Evolutionary conservation across 2,113 vertebrate genomes (phyloP).

Genomic region (Onychostoma macrolepis): DNA sequence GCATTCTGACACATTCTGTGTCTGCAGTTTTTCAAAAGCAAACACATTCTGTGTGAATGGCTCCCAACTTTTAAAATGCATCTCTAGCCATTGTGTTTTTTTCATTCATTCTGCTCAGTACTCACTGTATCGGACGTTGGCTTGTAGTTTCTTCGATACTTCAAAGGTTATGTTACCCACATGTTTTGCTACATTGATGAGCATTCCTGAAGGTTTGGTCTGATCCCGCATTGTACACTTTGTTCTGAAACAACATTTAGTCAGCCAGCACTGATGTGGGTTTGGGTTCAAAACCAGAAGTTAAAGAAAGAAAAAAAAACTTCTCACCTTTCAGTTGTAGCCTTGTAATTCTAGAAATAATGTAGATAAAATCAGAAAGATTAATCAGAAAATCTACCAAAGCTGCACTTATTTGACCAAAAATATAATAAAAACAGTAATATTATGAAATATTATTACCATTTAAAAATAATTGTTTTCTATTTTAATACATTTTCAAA

Average conservation of each 20-base stretch:
- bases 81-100: background rate
- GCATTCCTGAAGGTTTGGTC: slow-evolving; percentile 38
- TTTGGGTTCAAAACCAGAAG: background rate
- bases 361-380: background rate
- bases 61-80: too few relatives aligned
- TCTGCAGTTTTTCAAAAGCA: background rate
- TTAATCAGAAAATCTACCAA: background rate
- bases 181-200: slow-evolving; percentile 58
- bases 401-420: background rate
- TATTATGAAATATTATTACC: background rate
- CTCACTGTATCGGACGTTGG: slow-evolving; percentile 53
- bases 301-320: background rate
- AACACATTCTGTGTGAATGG: background rate
- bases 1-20: too few relatives aligned
- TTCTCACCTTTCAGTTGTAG: slow-evolving; percentile 50
- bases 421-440: background rate
- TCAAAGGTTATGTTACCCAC: slow-evolving; percentile 52
- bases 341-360: slow-evolving; percentile 51
- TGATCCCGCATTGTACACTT: slow-evolving; percentile 47
- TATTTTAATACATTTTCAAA: background rate
- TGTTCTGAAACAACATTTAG: slow-evolving; percentile 39
- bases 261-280: slow-evolving; percentile 12
- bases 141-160: slow-evolving; percentile 53
- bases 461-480: background rate
- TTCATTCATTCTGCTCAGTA: background rate